Base-by-base conservation (phyloP, 1,140 invertebrate genomes). In the Patella vulgata region DNA sequence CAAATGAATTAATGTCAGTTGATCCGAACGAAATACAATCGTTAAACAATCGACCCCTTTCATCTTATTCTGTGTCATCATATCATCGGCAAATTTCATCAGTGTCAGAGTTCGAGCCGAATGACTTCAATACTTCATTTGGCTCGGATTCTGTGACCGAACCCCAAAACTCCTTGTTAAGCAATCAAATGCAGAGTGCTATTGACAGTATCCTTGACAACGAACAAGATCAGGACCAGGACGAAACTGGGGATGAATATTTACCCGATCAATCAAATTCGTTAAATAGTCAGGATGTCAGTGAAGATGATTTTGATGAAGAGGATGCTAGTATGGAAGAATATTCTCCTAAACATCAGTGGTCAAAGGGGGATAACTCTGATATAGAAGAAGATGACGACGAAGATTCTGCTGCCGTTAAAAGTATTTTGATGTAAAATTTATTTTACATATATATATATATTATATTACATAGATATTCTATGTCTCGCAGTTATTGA, bases 121-220 rank as follows among this genome's bases (percentile, higher is more conserved):
- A 53, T 33, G 47, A 39, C 5, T 28, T 59, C 27, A 48, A 59
- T n/a, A 40, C 55, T 14, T 64, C 62, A 28, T 64, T 63, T 17
- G 63, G 66, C 17, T 53, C 51, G 17, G 66, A 66, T 54, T 33
- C 56, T 23, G 60, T 53, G n/a, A 47, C 63, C 1, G 68, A 74
- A 40, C 70, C 60, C 6, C 62, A 58, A 23, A 36, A 56, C 21
- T 40, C 28, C 50, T 64, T 66, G 51, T 59, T 75, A 9, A 79
- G 74, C 51, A 67, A 68, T 36, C 71, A 78, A 55, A 72, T 77
- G 70, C 71, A 78, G 61, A 74, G 68, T 70, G 77, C 77, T 68
- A 77, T 79, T 63, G 71, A 78, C 44, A 78, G 75, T 33, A 78
- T 79, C 57, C 61, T 79, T 19, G 68, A 70, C 62, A 57, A 73